phyloP scores from a whole-genome alignment of 2,797 vertebrate species.

The Anomalospiza imberbis region DNA sequence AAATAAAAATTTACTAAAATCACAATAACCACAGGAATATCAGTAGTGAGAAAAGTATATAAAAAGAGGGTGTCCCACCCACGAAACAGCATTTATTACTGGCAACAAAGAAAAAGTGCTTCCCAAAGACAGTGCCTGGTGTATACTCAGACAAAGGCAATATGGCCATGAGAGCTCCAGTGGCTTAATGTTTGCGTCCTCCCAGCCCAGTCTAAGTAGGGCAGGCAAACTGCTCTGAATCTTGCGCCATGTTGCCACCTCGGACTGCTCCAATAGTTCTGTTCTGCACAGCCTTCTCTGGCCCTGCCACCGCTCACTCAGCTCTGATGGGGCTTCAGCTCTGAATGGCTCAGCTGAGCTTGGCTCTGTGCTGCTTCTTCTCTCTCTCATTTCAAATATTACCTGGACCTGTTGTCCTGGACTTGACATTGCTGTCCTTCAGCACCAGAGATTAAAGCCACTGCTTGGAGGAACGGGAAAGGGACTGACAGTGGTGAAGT shows the following conservation, averaged over 20 bases:
- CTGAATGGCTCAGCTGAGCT: neutral
- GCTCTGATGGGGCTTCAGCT: neutral
- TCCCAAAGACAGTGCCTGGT: neutral
- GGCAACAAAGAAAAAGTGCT: neutral
- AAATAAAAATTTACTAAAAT: neutral
- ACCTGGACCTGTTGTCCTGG: neutral
- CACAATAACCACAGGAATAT: neutral
- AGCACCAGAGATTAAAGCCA: neutral
- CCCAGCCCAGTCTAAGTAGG: neutral
- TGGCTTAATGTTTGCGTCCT: neutral
- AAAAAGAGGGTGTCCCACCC: neutral
- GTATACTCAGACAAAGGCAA: neutral
- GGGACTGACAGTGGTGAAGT: neutral
- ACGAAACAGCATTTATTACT: neutral
- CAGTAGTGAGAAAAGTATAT: fast-evolving
- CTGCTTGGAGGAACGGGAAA: neutral
- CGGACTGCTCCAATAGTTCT: fast-evolving
- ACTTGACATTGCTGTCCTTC: neutral
- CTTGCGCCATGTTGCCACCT: fast-evolving
- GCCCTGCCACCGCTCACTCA: fast-evolving
- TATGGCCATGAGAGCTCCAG: fast-evolving
- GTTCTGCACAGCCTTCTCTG: neutral
- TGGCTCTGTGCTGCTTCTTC: neutral
- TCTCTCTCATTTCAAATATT: neutral
- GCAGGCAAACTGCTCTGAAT: neutral